phyloP scores from a whole-genome alignment of 2,797 vertebrate species.

The Eulemur coronatus region DNA sequence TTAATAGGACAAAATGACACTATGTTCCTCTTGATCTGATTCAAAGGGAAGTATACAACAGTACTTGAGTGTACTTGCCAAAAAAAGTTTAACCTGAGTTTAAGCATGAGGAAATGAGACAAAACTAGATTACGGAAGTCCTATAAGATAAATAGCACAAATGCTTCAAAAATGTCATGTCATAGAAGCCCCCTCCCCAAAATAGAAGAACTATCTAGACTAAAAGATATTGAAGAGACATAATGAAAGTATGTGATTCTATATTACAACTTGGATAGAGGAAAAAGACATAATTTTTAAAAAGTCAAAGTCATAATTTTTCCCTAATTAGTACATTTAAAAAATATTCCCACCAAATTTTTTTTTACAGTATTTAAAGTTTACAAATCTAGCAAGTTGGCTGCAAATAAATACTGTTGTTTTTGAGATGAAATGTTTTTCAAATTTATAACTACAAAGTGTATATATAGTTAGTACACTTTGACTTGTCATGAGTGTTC shows the following conservation, averaged over 20 bases:
- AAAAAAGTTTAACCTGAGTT: conserved; percentile 27
- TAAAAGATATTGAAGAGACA: not conserved
- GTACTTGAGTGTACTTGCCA: not conserved
- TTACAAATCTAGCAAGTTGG: not conserved
- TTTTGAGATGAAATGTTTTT: not conserved
- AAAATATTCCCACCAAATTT: not conserved
- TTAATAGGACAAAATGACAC: not conserved
- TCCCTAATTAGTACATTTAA: not conserved
- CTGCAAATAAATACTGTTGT: not conserved
- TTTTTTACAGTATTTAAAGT: not conserved
- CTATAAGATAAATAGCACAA: not conserved
- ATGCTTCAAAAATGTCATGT: not conserved
- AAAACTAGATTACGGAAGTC: not conserved
- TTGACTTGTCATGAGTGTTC: not conserved
- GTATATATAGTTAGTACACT: not conserved
- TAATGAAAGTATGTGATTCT: not conserved
- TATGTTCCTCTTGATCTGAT: not conserved
- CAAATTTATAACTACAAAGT: not conserved
- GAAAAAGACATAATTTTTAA: not conserved
- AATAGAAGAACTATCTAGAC: not conserved
- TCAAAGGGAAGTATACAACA: not conserved
- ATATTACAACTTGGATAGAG: not conserved
- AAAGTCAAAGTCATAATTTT: not conserved
- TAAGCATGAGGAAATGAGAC: not conserved
- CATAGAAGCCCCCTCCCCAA: not conserved